Conservation (phyloP, 2,888 invertebrate species). For the Malthinus flaveolus region DNA sequence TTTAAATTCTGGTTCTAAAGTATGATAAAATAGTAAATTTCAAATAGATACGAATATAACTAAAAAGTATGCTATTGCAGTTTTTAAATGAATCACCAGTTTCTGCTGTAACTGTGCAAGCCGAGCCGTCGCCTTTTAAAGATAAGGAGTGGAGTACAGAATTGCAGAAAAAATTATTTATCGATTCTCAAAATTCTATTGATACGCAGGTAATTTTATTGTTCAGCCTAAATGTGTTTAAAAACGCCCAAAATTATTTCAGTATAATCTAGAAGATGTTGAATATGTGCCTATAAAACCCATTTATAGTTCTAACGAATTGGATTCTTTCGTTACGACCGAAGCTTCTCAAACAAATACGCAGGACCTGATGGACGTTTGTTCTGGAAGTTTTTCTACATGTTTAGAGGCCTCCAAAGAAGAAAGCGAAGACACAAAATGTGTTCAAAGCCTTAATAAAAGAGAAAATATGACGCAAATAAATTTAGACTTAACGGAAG, state of each 20-base stretch:
- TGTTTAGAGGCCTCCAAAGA: neutral
- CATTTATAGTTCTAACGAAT: neutral
- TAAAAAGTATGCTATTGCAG: constrained; percentile 12
- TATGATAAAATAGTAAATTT: constrained; percentile 27
- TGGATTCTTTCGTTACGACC: too few relatives aligned
- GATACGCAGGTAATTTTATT: constrained; percentile 45
- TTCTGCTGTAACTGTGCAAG: constrained; percentile 38
- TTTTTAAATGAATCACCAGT: constrained; percentile 39
- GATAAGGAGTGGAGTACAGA: constrained; percentile 35
- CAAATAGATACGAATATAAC: neutral
- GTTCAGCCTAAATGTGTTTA: neutral
- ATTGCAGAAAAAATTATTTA: constrained; percentile 53
- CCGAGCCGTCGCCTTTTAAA: constrained; percentile 41
- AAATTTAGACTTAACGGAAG: constrained; percentile 16
- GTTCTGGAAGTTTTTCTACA: constrained; percentile 2
- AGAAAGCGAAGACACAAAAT: neutral
- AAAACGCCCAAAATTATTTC: neutral
- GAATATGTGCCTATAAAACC: neutral
- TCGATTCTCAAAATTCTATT: constrained; percentile 42
- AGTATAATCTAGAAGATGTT: neutral
- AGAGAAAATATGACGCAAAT: neutral
- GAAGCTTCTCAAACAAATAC: neutral
- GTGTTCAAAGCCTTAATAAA: neutral
- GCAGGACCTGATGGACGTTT: neutral
- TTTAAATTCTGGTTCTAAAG: constrained; percentile 48